A percentile compares a stretch with the other conserved stretches of the same genome.
phyloP scores from a whole-genome alignment of 2,888 invertebrate species.

The Andrena minutula region DNA sequence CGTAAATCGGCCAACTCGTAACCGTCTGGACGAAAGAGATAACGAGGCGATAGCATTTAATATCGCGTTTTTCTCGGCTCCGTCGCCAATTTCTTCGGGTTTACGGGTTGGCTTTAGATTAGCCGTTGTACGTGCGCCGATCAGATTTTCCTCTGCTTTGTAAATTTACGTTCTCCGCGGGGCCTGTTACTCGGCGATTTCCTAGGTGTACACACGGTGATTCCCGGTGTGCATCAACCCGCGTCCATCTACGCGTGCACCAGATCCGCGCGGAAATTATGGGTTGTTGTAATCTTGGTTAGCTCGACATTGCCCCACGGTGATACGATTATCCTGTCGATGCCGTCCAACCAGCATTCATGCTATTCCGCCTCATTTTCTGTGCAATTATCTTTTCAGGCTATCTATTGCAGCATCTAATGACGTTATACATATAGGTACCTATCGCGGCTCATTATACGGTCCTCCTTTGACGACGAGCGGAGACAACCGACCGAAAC shows the following conservation, averaged over 20 bases:
- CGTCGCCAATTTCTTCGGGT: background rate
- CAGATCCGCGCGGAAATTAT: conserved; percentile 47
- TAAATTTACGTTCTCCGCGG: conserved; percentile 29
- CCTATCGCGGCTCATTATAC: conserved; percentile 22
- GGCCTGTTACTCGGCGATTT: conserved; percentile 39
- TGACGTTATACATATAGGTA: background rate
- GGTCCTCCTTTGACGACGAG: background rate
- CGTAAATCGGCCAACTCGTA: background rate
- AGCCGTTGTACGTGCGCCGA: background rate
- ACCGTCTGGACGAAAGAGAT: background rate
- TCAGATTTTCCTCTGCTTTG: conserved; percentile 17
- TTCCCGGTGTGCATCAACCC: conserved; percentile 11
- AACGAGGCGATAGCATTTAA: background rate
- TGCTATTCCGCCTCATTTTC: conserved; percentile 37
- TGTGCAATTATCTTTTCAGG: conserved; percentile 55
- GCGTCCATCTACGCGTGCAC: conserved; percentile 18
- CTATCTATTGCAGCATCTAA: conserved; percentile 32
- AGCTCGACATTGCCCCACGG: conserved; percentile 57
- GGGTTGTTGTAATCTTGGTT: conserved; percentile 58
- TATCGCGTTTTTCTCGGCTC: background rate
- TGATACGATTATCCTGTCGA: conserved; percentile 62
- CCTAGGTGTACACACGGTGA: conserved; percentile 16
- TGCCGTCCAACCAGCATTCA: conserved; percentile 20
- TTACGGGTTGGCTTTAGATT: background rate
- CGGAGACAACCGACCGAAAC: conserved; percentile 10